Conservation (phyloP, 1,140 invertebrate genomes). For the Arctopsyche grandis region DNA sequence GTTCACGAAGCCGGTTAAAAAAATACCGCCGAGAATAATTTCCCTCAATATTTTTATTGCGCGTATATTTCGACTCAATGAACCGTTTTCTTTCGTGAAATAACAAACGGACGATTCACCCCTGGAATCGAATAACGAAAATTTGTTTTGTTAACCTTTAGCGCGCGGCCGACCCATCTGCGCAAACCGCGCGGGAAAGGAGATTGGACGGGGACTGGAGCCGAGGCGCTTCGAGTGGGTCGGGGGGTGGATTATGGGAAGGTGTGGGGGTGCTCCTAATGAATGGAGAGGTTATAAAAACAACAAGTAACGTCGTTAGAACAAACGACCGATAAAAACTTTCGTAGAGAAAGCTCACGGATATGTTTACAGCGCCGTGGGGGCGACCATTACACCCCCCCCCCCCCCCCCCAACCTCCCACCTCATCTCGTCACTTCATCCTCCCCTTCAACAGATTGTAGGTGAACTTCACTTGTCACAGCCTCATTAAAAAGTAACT, state of each 20-base stretch:
- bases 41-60: slow-evolving; percentile 9
- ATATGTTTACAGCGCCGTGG: slow-evolving; percentile 38
- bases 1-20: neutral
- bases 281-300: slow-evolving; percentile 53
- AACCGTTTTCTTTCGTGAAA: slow-evolving; percentile 16
- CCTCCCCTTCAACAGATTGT: slow-evolving; percentile 42
- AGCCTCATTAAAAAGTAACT: slow-evolving; percentile 1
- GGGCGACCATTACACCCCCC: slow-evolving; percentile 34
- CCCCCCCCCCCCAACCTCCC: neutral
- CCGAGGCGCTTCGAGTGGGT: too few species aligned
- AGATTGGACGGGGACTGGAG: neutral
- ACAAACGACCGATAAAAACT: slow-evolving; percentile 54
- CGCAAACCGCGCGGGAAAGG: neutral
- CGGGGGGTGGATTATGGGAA: neutral
- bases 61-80: slow-evolving; percentile 10
- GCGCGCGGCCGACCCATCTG: neutral
- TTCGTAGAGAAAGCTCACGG: slow-evolving; percentile 40
- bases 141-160: slow-evolving; percentile 35
- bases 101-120: neutral
- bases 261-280: slow-evolving; percentile 41
- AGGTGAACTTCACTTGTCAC: slow-evolving; percentile 26
- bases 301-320: slow-evolving; percentile 53
- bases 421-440: too few species aligned
- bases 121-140: slow-evolving; percentile 34
- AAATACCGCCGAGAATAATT: slow-evolving; percentile 1